Evolutionary conservation across 2,113 vertebrate genomes (phyloP).

Genomic region (Speoplatyrhinus poulsoni): DNA sequence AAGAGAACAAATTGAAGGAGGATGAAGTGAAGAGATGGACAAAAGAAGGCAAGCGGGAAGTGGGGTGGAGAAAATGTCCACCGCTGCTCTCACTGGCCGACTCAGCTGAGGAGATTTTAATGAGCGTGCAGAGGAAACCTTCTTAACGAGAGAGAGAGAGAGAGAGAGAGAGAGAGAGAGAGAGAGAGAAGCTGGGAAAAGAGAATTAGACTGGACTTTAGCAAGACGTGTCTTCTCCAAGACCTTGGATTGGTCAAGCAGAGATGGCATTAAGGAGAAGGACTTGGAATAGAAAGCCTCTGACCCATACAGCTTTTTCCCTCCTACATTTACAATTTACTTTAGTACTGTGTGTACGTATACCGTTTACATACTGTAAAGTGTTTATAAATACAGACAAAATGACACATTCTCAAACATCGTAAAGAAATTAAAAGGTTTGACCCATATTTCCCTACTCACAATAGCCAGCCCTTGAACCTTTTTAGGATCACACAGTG

Average conservation of each 20-base stretch:
- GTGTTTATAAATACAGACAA: too few relatives aligned
- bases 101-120: slow-evolving; percentile 54
- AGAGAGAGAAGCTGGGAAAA: neutral
- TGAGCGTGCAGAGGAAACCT: slow-evolving; percentile 34
- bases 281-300: neutral
- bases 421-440: too few relatives aligned
- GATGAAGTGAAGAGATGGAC: neutral
- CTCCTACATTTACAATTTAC: neutral
- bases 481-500: too few relatives aligned
- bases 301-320: neutral
- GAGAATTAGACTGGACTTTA: slow-evolving; percentile 12
- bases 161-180: neutral
- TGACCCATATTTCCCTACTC: too few relatives aligned
- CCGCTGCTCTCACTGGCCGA: slow-evolving; percentile 25
- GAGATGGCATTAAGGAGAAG: slow-evolving; percentile 9
- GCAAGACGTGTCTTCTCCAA: slow-evolving; percentile 24
- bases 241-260: slow-evolving; percentile 35
- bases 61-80: slow-evolving; percentile 2
- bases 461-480: too few relatives aligned
- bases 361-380: too few relatives aligned
- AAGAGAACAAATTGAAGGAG: neutral
- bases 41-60: slow-evolving; percentile 4
- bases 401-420: too few relatives aligned
- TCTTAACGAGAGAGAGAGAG: slow-evolving; percentile 29
- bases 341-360: too few relatives aligned